Evolutionary conservation across 2,888 invertebrate genomes (phyloP).

Genomic region (Drosophila subsilvestris): DNA sequence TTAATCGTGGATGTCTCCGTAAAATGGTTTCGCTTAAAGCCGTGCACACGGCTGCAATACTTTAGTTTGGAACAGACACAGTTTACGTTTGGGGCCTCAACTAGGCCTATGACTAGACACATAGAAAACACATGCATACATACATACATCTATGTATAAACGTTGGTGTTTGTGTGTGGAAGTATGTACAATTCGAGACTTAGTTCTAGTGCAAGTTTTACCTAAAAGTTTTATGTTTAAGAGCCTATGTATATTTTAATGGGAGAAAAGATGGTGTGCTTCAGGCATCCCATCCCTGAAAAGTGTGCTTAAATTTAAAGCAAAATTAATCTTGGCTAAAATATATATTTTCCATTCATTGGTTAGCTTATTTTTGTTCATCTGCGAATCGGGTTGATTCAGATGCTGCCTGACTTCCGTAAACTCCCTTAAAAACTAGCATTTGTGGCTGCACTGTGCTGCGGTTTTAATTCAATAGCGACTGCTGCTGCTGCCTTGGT

Average conservation of each 20-base stretch:
- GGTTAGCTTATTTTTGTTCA: slow-evolving; percentile 19
- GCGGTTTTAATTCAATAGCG: slow-evolving; percentile 53
- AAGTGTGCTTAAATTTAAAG: slow-evolving; percentile 6
- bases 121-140: slow-evolving; percentile 37
- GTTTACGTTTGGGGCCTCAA: slow-evolving; percentile 25
- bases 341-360: background rate
- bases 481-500: slow-evolving; percentile 63
- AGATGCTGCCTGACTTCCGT: slow-evolving; percentile 48
- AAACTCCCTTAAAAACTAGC: slow-evolving; percentile 52
- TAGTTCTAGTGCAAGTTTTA: slow-evolving; percentile 20
- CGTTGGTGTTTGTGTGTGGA: slow-evolving; percentile 2
- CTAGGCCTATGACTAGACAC: slow-evolving; percentile 54
- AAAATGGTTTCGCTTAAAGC: slow-evolving; percentile 61
- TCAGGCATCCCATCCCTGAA: too few species aligned
- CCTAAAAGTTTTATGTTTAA: background rate
- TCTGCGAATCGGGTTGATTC: background rate
- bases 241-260: background rate
- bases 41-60: slow-evolving; percentile 65
- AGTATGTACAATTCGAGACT: slow-evolving; percentile 44
- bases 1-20: slow-evolving; percentile 9
- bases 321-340: background rate
- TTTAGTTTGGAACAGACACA: slow-evolving; percentile 53
- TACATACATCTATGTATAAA: slow-evolving; percentile 14
- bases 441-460: background rate
- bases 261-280: background rate